Base-by-base conservation (phyloP, 64 coral and sea anemone species). In the Stichodactyla mertensii region DNA sequence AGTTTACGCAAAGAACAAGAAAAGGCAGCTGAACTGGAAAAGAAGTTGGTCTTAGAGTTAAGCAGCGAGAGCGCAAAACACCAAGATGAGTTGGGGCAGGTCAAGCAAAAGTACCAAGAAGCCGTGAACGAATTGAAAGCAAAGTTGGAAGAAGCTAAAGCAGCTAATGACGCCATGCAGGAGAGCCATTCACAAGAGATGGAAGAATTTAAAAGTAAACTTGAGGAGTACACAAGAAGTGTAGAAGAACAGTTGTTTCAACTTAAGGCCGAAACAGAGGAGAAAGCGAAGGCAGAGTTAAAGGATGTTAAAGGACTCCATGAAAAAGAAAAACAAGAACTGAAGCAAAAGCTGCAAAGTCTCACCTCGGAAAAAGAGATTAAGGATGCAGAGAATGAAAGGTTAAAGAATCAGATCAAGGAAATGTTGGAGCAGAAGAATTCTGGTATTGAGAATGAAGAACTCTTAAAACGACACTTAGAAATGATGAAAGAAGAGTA, bases 11-110 rank as follows among this genome's bases (percentile, higher is more conserved):
- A 87, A 27, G 90, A 96, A 55, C 94, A 96, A 51, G 88, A 90
- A 81, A 83, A 93, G 52, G 91, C 94, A 4, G 94, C 88, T 20
- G 94, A 96, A 79, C 70, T 96, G 0, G 94, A 96, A 18, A 96
- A 96, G 22, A 91, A 92, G 16, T 61, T 96, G 6, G 94, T 96
- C 28, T 84, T 96, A 23, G 94, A 96, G 59, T 71, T 96, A 52
- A 90, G 94, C 0, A 92, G 88, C 23, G 94, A 96, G 78, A 92
- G 90, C 0, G 87, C 88, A 5, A 93, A 79, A 23, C 81, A 92
- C 61, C 86, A 92, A 52, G 82, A 96, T n/a, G 94, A 92, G 19
- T 59, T 93, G 11, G 88, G 88, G 24, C 57, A 82, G 0, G 90
- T 80, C 1, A 83, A 91, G 78, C 78, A 87, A 87, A 77, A 58